Evolutionary conservation across 1,140 invertebrate species (phyloP).

Genomic region (Drosophila carrolli): DNA sequence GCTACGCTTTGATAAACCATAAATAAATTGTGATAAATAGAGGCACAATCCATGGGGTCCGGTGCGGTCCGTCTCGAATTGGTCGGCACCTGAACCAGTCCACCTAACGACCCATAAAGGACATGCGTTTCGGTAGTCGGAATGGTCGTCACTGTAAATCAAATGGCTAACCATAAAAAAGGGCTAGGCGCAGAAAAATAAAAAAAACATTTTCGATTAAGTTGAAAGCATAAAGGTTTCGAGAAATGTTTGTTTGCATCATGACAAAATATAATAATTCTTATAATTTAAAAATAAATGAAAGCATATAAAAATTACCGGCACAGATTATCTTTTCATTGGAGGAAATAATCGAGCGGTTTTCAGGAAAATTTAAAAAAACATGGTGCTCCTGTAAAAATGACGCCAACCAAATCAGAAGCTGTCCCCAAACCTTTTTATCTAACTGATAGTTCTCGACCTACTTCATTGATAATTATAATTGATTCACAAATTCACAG

Average conservation of each 20-base stretch:
- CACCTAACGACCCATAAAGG: conserved; percentile 62
- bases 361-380: not conserved
- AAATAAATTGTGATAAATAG: conserved; percentile 73
- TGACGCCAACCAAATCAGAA: not conserved
- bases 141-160: conserved; percentile 53
- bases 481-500: conserved; percentile 43
- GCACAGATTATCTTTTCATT: no score
- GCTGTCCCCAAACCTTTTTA: conserved; percentile 10
- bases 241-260: conserved; percentile 10
- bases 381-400: no score
- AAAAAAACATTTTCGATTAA: not conserved
- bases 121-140: conserved; percentile 40
- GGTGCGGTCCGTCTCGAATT: conserved; percentile 4
- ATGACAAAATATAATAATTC: not conserved
- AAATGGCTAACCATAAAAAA: conserved; percentile 44
- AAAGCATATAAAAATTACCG: no score
- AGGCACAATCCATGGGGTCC: conserved; percentile 27
- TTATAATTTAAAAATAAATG: no score
- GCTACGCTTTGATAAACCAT: conserved; percentile 69
- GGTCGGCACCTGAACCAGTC: conserved; percentile 34
- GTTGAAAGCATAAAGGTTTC: not conserved
- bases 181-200: not conserved
- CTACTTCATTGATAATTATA: conserved; percentile 46
- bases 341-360: no score
- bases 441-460: conserved; percentile 22